Evolutionary conservation across 2,888 invertebrate genomes (phyloP).

Genomic region (Galerucella nymphaeae): DNA sequence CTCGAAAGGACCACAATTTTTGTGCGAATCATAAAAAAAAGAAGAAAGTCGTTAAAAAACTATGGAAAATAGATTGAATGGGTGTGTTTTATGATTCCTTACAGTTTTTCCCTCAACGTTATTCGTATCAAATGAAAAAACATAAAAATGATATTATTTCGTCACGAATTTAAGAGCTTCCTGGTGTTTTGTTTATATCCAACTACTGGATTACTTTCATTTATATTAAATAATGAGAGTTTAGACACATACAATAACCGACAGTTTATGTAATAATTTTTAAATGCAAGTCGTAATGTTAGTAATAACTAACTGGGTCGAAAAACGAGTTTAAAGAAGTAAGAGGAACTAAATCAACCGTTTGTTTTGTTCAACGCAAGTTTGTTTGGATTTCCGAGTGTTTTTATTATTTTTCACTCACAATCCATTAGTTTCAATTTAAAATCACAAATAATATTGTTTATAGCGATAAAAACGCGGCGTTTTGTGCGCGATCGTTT

Average conservation of each 20-base stretch:
- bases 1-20: too few relatives aligned
- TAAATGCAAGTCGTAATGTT: conserved; percentile 17
- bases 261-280: conserved; percentile 17
- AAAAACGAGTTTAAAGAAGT: neutral
- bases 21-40: too few relatives aligned
- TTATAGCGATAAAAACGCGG: too few relatives aligned
- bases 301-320: conserved; percentile 3
- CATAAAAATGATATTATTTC: neutral
- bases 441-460: too few relatives aligned
- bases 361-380: neutral
- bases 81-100: too few relatives aligned
- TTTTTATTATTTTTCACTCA: too few relatives aligned
- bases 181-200: conserved; percentile 21
- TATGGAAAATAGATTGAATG: too few relatives aligned
- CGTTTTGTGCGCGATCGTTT: too few relatives aligned
- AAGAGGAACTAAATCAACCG: neutral
- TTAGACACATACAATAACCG: neutral
- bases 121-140: too few relatives aligned
- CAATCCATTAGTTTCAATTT: too few relatives aligned
- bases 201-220: conserved; percentile 19
- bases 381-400: neutral
- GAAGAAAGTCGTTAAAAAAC: too few relatives aligned
- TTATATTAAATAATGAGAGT: conserved; percentile 8
- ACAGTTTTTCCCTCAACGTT: too few relatives aligned
- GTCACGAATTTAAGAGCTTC: conserved; percentile 5